Evolutionary conservation across 2,113 vertebrate species (phyloP).

Genomic region (Noturus placidus): DNA sequence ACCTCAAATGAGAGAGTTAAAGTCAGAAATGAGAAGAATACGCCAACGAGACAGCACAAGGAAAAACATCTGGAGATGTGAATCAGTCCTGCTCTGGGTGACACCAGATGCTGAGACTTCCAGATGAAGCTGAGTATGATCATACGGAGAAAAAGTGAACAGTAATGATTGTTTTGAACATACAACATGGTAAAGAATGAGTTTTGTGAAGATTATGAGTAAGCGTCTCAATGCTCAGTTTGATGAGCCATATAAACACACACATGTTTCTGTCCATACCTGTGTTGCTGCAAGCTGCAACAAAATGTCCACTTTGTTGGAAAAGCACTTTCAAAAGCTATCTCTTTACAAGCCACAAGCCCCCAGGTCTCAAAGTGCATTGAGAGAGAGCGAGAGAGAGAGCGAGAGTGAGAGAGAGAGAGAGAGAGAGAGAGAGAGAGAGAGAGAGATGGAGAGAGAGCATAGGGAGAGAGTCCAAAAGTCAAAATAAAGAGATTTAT

Average conservation of each 20-base stretch:
- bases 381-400: neutral
- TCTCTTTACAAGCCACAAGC: neutral
- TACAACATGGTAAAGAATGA: neutral
- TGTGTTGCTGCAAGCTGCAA: neutral
- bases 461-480: neutral
- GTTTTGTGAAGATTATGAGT: neutral
- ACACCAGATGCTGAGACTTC: neutral
- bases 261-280: neutral
- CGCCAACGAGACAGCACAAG: neutral
- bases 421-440: neutral
- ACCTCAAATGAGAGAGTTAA: neutral
- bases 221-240: neutral
- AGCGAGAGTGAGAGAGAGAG: neutral
- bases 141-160: neutral
- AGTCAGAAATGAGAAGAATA: neutral
- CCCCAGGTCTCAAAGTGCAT: neutral
- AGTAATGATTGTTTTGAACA: neutral
- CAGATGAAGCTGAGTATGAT: neutral
- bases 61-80: neutral
- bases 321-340: neutral
- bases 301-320: neutral
- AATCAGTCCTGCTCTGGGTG: neutral
- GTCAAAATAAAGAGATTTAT: neutral
- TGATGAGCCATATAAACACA: neutral
- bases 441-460: neutral